Conservation (phyloP, 2,888 invertebrate genomes). For the Alloplasta piceator region DNA sequence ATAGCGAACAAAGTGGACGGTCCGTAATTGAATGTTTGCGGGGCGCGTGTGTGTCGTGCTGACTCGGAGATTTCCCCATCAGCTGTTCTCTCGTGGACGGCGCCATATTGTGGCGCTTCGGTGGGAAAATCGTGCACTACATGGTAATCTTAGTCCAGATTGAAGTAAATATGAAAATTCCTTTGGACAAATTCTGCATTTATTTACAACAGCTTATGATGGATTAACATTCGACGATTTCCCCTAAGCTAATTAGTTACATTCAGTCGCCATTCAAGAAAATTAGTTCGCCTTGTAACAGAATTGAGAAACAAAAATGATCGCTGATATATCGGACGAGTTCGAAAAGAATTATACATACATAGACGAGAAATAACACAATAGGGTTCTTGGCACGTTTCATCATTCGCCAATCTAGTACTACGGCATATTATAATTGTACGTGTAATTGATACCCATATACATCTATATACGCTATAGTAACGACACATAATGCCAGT, state of each 20-base stretch:
- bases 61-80: conserved; percentile 1
- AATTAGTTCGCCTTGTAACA: no score
- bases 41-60: conserved; percentile 58
- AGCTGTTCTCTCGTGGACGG: conserved; percentile 52
- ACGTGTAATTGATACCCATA: conserved; percentile 75
- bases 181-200: no score
- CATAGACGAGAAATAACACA: conserved; percentile 48
- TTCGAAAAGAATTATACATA: conserved; percentile 43
- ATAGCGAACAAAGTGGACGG: conserved; percentile 62
- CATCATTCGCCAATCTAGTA: conserved; percentile 63
- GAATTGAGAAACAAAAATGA: no score
- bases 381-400: conserved; percentile 51
- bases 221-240: no score
- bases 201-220: no score
- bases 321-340: not conserved
- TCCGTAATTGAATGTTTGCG: conserved; percentile 72
- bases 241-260: no score
- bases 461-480: conserved; percentile 15
- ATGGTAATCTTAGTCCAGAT: no score
- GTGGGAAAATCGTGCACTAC: not conserved
- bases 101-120: conserved; percentile 23
- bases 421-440: conserved; percentile 77
- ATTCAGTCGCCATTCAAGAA: no score
- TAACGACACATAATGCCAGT: conserved; percentile 1
- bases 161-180: no score